These are phyloP conservation scores for Pelobates fuscus DNA, from an alignment of 2,113 vertebrate genomes.

Conservation along the genomic window DNA sequence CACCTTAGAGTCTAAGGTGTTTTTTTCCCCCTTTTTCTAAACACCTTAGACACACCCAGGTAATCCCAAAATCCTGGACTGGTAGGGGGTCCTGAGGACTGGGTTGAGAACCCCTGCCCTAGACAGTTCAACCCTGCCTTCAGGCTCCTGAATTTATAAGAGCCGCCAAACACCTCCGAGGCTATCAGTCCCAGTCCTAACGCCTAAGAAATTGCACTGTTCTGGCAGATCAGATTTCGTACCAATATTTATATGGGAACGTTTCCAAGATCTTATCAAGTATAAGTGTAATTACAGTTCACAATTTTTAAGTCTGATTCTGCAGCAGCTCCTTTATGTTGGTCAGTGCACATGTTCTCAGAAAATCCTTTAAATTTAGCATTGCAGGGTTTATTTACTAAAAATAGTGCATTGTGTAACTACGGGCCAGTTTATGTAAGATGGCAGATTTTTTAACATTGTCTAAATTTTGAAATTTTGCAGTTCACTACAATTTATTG, in stretches of 20 bases:
- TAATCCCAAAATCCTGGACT: too few species aligned
- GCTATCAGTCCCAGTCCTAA: conserved; percentile 56
- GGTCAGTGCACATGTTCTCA: conserved; percentile 20
- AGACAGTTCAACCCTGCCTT: conserved; percentile 61
- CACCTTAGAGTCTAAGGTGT: too few species aligned
- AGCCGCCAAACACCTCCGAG: conserved; percentile 67
- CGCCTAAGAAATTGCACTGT: conserved; percentile 65
- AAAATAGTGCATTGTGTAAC: too few species aligned
- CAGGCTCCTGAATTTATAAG: conserved; percentile 68
- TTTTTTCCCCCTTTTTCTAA: too few species aligned
- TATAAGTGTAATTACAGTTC: conserved; percentile 68
- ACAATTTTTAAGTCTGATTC: conserved; percentile 60
- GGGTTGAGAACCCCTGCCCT: too few species aligned
- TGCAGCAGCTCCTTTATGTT: conserved; percentile 60
- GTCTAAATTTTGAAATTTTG: too few species aligned
- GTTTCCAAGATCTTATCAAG: conserved; percentile 67
- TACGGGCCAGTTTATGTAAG: too few species aligned
- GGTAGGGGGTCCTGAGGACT: too few species aligned
- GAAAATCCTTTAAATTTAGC: not conserved
- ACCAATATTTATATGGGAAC: conserved; percentile 69
- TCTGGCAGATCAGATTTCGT: conserved; percentile 63
- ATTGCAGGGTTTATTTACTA: too few species aligned
- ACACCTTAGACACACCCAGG: too few species aligned
- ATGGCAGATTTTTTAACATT: too few species aligned
- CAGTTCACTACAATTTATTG: too few species aligned